A percentile compares a stretch with the other conserved stretches of the same genome.
Evolutionary conservation across 1,140 invertebrate genomes (phyloP).

Genomic region (Drosophila triauraria): DNA sequence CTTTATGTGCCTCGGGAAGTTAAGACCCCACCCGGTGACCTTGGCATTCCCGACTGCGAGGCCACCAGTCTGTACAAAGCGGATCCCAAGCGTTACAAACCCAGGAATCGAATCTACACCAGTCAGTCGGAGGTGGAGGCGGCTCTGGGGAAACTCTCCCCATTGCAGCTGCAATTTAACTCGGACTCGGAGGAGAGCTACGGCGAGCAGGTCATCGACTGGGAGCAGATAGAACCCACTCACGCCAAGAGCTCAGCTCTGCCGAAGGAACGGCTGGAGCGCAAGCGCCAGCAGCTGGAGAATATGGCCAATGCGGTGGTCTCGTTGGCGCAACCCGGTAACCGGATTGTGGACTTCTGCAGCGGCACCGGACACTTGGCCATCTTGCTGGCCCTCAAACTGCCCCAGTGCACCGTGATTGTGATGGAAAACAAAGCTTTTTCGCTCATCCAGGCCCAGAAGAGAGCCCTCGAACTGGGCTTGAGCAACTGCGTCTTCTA

Average conservation of each 20-base stretch:
- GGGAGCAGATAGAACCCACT: slow-evolving; percentile 72
- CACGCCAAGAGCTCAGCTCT: slow-evolving; percentile 89
- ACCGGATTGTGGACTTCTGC: slow-evolving; percentile 96
- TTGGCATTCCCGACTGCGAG: slow-evolving; percentile 72
- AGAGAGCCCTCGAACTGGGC: slow-evolving; percentile 89
- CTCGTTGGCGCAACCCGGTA: slow-evolving; percentile 87
- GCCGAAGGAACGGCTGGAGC: slow-evolving; percentile 89
- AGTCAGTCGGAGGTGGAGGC: slow-evolving; percentile 90
- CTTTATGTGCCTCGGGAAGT: slow-evolving; percentile 45
- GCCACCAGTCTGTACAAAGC: slow-evolving; percentile 90
- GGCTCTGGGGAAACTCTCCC: slow-evolving; percentile 86
- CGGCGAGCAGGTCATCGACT: slow-evolving; percentile 69
- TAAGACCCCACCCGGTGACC: slow-evolving; percentile 20
- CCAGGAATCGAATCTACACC: slow-evolving; percentile 90
- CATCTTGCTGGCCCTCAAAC: slow-evolving; percentile 92
- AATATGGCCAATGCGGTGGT: slow-evolving; percentile 93
- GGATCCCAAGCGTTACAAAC: slow-evolving; percentile 91
- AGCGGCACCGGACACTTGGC: slow-evolving; percentile 97
- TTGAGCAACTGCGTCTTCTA: slow-evolving; percentile 92
- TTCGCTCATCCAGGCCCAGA: slow-evolving; percentile 91
- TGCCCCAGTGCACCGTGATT: slow-evolving; percentile 91
- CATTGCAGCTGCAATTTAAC: slow-evolving; percentile 57
- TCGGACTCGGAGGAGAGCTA: slow-evolving; percentile 54
- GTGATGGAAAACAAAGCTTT: slow-evolving; percentile 97
- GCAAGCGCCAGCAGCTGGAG: slow-evolving; percentile 96